These are phyloP conservation scores for Odontophorus gujanensis DNA, from an alignment of 2,113 vertebrate genomes.

Conservation along the genomic window DNA sequence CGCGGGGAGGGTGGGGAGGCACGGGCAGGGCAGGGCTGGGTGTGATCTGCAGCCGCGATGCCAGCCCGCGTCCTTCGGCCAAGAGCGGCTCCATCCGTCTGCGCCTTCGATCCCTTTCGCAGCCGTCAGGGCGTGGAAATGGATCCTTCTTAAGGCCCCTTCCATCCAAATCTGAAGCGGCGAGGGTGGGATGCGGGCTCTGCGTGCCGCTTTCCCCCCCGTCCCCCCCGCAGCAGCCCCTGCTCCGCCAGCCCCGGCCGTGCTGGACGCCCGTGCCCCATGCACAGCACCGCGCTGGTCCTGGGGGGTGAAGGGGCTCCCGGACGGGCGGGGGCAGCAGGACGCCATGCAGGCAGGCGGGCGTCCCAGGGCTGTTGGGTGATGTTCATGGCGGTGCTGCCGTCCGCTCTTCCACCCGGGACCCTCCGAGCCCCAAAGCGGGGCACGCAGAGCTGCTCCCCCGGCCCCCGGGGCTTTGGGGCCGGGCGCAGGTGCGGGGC, in stretches of 20 bases:
- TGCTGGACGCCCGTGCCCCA: background rate
- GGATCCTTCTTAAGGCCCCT: background rate
- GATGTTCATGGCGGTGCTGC: no score
- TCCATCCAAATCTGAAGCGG: background rate
- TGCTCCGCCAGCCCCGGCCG: background rate
- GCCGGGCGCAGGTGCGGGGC: no score
- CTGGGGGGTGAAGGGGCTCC: background rate
- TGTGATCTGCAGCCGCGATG: background rate
- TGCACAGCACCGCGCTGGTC: background rate
- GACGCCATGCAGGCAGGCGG: no score
- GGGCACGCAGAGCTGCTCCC: no score
- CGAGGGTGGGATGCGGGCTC: background rate
- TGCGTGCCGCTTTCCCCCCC: background rate
- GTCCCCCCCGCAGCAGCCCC: background rate
- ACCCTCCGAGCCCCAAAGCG: no score
- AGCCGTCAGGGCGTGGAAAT: background rate
- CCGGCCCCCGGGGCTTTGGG: no score
- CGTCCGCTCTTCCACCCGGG: no score
- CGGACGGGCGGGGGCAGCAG: no score
- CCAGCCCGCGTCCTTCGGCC: background rate
- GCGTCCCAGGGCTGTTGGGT: no score
- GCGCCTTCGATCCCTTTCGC: background rate
- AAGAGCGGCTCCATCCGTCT: fast-evolving
- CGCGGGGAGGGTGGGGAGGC: constrained; percentile 1
- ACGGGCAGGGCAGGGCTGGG: background rate